Percentiles rank a stretch among this genome's conserved stretches.
These are phyloP conservation scores for Ascaphus truei DNA, from an alignment of 2,113 vertebrate species.

Conservation along the genomic window DNA sequence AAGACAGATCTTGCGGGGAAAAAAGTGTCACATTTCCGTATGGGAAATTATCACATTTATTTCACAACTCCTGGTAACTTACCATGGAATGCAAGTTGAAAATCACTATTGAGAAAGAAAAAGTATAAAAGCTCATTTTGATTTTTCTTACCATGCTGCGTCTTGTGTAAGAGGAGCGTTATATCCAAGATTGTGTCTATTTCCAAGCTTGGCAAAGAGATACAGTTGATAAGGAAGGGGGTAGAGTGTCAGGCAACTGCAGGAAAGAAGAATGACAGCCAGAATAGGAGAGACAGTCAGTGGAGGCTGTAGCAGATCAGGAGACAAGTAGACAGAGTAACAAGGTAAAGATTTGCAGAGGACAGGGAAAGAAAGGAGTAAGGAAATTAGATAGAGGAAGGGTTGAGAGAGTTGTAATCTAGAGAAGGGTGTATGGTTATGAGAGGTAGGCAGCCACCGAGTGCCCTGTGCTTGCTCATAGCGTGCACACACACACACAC, in stretches of 20 bases:
- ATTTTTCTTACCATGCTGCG: slow-evolving; percentile 20
- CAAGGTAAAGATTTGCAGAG: not conserved
- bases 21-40: too few species aligned
- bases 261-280: not conserved
- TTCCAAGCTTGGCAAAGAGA: slow-evolving; percentile 16
- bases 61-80: too few species aligned
- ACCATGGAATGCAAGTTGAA: not conserved
- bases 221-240: slow-evolving; percentile 1
- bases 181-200: not conserved
- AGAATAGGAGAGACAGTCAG: not conserved
- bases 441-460: slow-evolving; percentile 16
- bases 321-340: not conserved
- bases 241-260: not conserved
- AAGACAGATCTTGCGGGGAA: too few species aligned
- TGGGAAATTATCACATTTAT: too few species aligned
- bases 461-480: slow-evolving; percentile 29
- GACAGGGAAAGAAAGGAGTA: not conserved
- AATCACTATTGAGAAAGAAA: not conserved
- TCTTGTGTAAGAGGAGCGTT: not conserved
- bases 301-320: not conserved
- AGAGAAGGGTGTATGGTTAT: not conserved
- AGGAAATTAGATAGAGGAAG: not conserved
- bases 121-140: too few species aligned
- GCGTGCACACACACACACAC: slow-evolving; percentile 26
- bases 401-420: not conserved